Evolutionary conservation across 2,113 vertebrate genomes (phyloP), one percentile per base, ranked within the genome.

Genomic region (Crocuta crocuta): DNA sequence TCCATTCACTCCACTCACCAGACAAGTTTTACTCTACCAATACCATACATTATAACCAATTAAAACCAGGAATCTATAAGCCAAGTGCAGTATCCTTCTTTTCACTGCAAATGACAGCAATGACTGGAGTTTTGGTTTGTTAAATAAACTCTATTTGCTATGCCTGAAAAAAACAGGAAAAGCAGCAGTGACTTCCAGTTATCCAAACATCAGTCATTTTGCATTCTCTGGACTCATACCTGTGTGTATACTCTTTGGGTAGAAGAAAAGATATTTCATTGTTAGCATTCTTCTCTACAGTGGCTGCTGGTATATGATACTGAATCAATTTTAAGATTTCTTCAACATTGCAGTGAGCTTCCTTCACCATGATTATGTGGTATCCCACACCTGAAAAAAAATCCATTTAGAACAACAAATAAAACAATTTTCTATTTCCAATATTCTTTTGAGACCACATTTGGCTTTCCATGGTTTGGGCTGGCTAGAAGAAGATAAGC

Each of bases 281-380:
- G 31, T 99, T 99, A 0, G 99, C 99, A 1, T 99, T 99, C 98
- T 99, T 99, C 98, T 99, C 99, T 97, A 99, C 89, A 13, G 98
- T 99, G 97, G 99, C 99, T 0, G 99, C 99, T 26, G 99, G 99
- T 95, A 99, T 99, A 0, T 99, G 99, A 96, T 99, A 98, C 98
- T 99, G 98, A 96, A 99, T 99, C 84, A 99, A 99, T 66, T 98
- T 99, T 33, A 99, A 99, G 98, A 99, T 99, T 98, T 99, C 99
- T 0, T 99, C 99, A 73, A 99, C 98, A 63, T 99, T 99, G 96
- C 99, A 99, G 84, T 99, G 98, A 7, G 99, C 99, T 24, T 99
- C 99, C 97, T 99, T 99, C 66, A 99, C 99, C 80, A 99, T 99
- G 98, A 99, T 99, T 99, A 99, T 99, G 98, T 99, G 99, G 98